Base-by-base conservation (phyloP, 1,140 invertebrate species). In the Bombus waltoni region DNA sequence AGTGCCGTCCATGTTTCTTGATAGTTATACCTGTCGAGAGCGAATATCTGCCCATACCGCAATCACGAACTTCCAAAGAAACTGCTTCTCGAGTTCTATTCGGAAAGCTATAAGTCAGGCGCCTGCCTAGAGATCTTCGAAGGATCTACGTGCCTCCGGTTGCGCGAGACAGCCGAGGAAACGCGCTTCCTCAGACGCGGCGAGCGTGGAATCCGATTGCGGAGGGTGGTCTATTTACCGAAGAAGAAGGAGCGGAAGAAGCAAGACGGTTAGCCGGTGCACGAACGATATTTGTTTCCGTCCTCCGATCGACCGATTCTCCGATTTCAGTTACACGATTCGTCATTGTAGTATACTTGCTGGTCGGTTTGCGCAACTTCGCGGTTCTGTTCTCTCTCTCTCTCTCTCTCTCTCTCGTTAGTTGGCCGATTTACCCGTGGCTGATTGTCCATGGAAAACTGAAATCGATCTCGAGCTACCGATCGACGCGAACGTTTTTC, bases 391-490 rank as follows among this genome's bases (percentile, higher is more conserved):
- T 40, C 81, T 77, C 35, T 10, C 81, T 83, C 73, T 10, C 81
- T 83, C 73, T 10, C 81, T 83, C 73, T 77, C 35, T 40, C 81
- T 77, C 35, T 10, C 81, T 83, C 73, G 62, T 83, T 77, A 70
- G 74, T 57, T 77, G n/a, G 28, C 73, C 73, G 32, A 77, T 83
- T 83, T 83, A 76, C 66, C 66, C 62, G 35, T 10, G 13, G 42
- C 0, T 62, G 18, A 0, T 25, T 25, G 9, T 35, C 18, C 10
- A 42, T 44, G 6, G 59, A 53, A 68, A 66, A 68, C 70, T 32
- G 42, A 68, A 77, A 68, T 83, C 74, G 73, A 83, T 83, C 44
- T 44, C 28, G 2, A n/a, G 13, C 47, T 38, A 15, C 10, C 72
- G 73, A 77, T 83, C n/a, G 25, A 32, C 81, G 42, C 32, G 11